These are phyloP conservation scores for Anastatus disparis DNA, from an alignment of 1,140 invertebrate species.

Conservation along the genomic window DNA sequence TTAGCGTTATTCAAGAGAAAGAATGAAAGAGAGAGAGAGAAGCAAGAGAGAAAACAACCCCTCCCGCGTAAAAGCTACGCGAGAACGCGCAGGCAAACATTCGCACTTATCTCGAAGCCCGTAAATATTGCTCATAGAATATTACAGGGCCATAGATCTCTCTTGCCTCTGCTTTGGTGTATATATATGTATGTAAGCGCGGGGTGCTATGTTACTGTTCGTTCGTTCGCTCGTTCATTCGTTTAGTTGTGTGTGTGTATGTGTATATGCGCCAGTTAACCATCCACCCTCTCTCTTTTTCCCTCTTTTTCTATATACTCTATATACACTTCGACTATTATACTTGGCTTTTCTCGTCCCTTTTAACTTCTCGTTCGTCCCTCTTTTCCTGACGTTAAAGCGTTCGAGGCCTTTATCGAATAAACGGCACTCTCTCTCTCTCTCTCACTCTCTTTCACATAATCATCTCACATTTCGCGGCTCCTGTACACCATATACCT, in stretches of 20 bases:
- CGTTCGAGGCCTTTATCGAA: slow-evolving; percentile 60
- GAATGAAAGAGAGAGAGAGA: slow-evolving; percentile 13
- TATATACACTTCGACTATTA: no score
- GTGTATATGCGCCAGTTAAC: neutral
- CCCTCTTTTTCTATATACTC: neutral
- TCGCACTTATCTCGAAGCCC: slow-evolving; percentile 60
- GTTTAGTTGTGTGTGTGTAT: no score
- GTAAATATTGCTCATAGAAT: slow-evolving; percentile 65
- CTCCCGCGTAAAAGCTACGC: slow-evolving; percentile 43
- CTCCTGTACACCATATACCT: no score
- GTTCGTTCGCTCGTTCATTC: no score
- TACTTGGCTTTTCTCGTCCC: no score
- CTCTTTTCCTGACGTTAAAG: slow-evolving; percentile 47
- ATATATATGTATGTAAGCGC: no score
- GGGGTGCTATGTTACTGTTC: no score
- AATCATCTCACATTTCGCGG: no score
- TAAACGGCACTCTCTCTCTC: slow-evolving; percentile 60
- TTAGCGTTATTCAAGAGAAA: neutral
- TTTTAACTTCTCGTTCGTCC: slow-evolving; percentile 25
- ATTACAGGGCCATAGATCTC: slow-evolving; percentile 61
- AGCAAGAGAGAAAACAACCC: slow-evolving; percentile 31
- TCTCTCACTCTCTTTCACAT: no score
- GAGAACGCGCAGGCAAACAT: slow-evolving; percentile 53
- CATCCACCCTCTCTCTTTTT: slow-evolving; percentile 36
- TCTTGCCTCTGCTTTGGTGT: no score